A percentile compares a stretch with the other conserved stretches of the same genome.
Evolutionary conservation across 2,113 vertebrate species (phyloP).

Genomic region (Harpagus bidentatus): DNA sequence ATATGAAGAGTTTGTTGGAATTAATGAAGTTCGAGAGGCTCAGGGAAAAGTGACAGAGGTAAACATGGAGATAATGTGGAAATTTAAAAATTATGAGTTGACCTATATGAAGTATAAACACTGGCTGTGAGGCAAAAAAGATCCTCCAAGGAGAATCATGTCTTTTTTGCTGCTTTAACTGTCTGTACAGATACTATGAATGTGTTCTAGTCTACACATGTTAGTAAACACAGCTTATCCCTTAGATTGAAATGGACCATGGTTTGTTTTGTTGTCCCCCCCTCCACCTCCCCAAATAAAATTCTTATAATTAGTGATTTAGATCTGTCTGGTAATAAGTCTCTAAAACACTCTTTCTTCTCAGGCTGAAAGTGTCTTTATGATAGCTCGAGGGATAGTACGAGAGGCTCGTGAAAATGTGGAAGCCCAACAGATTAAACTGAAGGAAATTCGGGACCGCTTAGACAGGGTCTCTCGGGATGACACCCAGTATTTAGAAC

Average conservation of each 20-base stretch:
- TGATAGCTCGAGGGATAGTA: slow-evolving; percentile 92
- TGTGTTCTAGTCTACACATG: neutral
- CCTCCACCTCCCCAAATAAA: too few relatives aligned
- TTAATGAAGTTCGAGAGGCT: slow-evolving; percentile 88
- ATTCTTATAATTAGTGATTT: neutral
- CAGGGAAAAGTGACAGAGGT: slow-evolving; percentile 93
- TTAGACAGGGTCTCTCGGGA: slow-evolving; percentile 92
- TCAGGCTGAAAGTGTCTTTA: slow-evolving; percentile 92
- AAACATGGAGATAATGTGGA: neutral
- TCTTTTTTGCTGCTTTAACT: neutral
- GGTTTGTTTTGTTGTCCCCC: neutral
- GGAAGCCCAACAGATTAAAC: slow-evolving; percentile 81
- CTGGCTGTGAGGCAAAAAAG: neutral
- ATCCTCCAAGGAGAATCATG: neutral
- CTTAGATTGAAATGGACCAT: neutral
- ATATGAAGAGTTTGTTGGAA: slow-evolving; percentile 94
- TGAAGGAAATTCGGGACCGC: slow-evolving; percentile 92
- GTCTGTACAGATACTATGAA: neutral
- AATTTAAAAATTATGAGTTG: neutral
- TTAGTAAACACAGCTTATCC: neutral
- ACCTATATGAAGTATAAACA: neutral
- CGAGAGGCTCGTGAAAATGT: slow-evolving; percentile 82
- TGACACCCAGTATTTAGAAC: slow-evolving; percentile 89
- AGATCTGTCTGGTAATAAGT: neutral
- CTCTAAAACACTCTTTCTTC: slow-evolving; percentile 9